phyloP scores from a whole-genome alignment of 2,113 vertebrate species.

The Silurus asotus region DNA sequence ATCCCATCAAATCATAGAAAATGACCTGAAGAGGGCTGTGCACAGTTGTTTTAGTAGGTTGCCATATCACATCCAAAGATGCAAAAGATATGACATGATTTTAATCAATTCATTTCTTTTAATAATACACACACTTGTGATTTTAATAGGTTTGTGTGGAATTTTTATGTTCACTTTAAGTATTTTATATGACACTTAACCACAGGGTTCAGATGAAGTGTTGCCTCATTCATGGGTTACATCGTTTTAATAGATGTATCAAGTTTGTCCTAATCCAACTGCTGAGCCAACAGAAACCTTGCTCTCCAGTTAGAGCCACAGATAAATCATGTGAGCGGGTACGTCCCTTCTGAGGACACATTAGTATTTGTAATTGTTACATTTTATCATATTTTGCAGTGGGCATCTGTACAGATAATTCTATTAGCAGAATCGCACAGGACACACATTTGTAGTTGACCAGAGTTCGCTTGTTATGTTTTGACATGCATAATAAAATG shows the following conservation, averaged over 20 bases:
- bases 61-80: not conserved
- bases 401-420: constrained; percentile 63
- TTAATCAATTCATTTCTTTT: too few species aligned
- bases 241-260: constrained; percentile 59
- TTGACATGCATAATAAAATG: constrained; percentile 72
- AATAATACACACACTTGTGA: too few species aligned
- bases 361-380: constrained; percentile 73
- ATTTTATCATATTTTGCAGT: constrained; percentile 68
- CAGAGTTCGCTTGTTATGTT: constrained; percentile 70
- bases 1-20: not conserved
- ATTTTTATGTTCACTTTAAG: not conserved
- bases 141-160: too few species aligned
- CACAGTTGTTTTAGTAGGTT: not conserved
- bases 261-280: constrained; percentile 61
- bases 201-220: not conserved
- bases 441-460: constrained; percentile 68
- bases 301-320: constrained; percentile 67
- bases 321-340: constrained; percentile 71
- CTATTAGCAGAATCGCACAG: constrained; percentile 63
- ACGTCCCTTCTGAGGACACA: constrained; percentile 74
- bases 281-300: constrained; percentile 62
- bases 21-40: not conserved
- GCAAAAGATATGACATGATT: not conserved
- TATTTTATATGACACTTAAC: not conserved
- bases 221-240: not conserved